phyloP scores from a whole-genome alignment of 1,140 invertebrate species.

The Mizuhopecten yessoensis region DNA sequence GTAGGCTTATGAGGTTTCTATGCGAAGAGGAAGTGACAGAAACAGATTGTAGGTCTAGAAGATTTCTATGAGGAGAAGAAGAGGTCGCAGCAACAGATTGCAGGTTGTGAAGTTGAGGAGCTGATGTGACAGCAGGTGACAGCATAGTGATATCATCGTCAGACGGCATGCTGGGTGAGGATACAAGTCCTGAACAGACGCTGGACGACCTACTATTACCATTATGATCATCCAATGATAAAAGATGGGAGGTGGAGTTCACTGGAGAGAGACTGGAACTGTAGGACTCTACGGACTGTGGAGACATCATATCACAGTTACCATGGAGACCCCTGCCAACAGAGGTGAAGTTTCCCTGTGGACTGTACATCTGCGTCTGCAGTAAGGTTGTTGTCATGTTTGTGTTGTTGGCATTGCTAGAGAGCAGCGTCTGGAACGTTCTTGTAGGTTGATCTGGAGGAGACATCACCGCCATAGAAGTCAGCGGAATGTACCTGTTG shows the following conservation, averaged over 20 bases:
- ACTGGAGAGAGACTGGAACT: not conserved
- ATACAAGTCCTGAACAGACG: not conserved
- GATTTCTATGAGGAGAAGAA: not conserved
- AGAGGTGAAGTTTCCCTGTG: not conserved
- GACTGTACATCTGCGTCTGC: not conserved
- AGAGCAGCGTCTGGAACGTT: not conserved
- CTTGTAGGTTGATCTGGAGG: not conserved
- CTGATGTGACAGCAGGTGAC: not conserved
- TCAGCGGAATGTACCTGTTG: not conserved
- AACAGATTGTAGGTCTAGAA: not conserved
- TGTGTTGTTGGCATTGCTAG: not conserved
- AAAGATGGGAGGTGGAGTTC: not conserved
- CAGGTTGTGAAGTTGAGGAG: not conserved
- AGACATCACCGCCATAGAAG: not conserved
- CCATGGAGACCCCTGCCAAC: not conserved
- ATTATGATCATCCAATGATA: not conserved
- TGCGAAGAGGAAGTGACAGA: not conserved
- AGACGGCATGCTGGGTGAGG: not conserved
- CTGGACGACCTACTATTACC: not conserved
- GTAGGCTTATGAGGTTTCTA: constrained; percentile 4
- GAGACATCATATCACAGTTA: not conserved
- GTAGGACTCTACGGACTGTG: not conserved
- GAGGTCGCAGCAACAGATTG: not conserved
- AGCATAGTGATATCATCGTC: not conserved
- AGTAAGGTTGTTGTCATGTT: not conserved